These are phyloP conservation scores for Drosophila elegans DNA, from an alignment of 1,140 invertebrate species.

Conservation along the genomic window DNA sequence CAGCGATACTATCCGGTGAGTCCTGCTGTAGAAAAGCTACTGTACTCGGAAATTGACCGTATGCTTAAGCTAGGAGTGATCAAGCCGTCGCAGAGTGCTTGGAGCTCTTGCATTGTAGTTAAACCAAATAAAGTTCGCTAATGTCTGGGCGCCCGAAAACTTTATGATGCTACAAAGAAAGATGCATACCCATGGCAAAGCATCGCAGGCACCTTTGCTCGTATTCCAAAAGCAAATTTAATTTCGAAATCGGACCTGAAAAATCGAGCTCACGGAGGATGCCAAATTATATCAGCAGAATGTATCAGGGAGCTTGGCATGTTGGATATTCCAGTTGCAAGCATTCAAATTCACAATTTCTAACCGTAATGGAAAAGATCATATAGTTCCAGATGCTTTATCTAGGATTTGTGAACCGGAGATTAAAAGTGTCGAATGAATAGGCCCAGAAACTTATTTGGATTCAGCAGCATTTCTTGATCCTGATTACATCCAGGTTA, in stretches of 20 bases:
- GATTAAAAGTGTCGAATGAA: too few species aligned
- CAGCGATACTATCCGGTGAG: not conserved
- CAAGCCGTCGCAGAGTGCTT: not conserved
- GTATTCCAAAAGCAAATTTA: not conserved
- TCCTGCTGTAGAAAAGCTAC: conserved; percentile 1
- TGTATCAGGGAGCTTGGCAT: too few species aligned
- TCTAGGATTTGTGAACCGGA: too few species aligned
- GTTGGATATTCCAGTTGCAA: too few species aligned
- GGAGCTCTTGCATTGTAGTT: not conserved
- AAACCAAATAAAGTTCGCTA: not conserved
- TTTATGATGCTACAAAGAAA: not conserved
- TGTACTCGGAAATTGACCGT: conserved; percentile 1
- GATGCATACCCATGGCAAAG: not conserved
- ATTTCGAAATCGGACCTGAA: not conserved
- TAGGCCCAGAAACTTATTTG: too few species aligned
- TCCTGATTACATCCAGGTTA: too few species aligned
- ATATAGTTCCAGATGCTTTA: too few species aligned
- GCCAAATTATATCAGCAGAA: too few species aligned
- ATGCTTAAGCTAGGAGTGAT: not conserved
- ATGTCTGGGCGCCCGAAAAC: too few species aligned
- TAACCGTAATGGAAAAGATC: too few species aligned
- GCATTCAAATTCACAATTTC: too few species aligned
- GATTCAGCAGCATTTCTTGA: too few species aligned
- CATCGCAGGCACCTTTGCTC: not conserved
- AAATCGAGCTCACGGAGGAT: not conserved